Evolutionary conservation across 1,140 invertebrate genomes (phyloP).

Genomic region (Zophobas atratus): DNA sequence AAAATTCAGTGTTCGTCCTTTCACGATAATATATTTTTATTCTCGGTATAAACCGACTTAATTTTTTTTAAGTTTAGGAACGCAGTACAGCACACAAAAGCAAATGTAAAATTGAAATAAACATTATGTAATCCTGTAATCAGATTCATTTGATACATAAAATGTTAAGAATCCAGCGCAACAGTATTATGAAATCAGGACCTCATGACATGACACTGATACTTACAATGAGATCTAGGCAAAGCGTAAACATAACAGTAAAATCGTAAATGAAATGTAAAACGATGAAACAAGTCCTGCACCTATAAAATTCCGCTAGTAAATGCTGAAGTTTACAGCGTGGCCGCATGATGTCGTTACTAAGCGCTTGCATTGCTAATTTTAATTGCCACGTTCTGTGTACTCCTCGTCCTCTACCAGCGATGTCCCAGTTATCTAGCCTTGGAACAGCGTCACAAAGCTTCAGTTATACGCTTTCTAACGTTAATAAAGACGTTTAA

Average conservation of each 20-base stretch:
- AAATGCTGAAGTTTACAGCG: not conserved
- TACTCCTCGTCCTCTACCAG: conserved; percentile 22
- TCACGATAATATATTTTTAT: too few relatives aligned
- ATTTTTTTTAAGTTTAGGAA: too few relatives aligned
- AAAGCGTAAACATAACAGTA: conserved; percentile 35
- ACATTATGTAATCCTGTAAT: too few relatives aligned
- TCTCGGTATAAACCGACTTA: too few relatives aligned
- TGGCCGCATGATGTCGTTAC: conserved; percentile 33
- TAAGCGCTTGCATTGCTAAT: conserved; percentile 32
- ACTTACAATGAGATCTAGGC: conserved; percentile 4
- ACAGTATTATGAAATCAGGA: too few relatives aligned
- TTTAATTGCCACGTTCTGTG: conserved; percentile 23
- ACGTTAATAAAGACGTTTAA: conserved; percentile 11
- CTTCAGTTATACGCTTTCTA: conserved; percentile 36
- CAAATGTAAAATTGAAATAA: too few relatives aligned
- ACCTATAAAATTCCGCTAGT: conserved; percentile 10
- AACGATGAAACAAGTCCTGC: conserved; percentile 8
- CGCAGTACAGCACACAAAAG: too few relatives aligned
- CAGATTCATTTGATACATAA: too few relatives aligned
- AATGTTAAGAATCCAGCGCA: too few relatives aligned
- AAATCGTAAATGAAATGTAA: conserved; percentile 21
- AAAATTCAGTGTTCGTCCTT: too few relatives aligned
- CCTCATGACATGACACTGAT: not conserved
- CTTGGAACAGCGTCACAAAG: conserved; percentile 33
- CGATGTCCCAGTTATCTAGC: conserved; percentile 41